phyloP scores from a whole-genome alignment of 2,113 vertebrate genomes.

The Nycticryphes semicollaris region DNA sequence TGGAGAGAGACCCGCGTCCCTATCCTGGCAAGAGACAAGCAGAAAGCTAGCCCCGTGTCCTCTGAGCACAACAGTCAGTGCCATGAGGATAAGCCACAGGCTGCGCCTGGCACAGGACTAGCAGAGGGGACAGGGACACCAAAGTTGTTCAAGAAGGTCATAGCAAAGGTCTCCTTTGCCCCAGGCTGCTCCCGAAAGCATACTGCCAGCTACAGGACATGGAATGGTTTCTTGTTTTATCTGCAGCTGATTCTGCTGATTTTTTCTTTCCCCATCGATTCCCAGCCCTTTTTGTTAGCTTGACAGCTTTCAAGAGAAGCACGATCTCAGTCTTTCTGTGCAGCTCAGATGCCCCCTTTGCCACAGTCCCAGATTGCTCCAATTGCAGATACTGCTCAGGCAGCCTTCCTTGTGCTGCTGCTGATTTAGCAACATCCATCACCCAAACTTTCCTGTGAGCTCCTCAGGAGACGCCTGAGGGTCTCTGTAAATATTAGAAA shows the following conservation, averaged over 20 bases:
- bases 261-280: neutral
- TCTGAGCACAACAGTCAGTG: neutral
- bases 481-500: neutral
- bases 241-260: neutral
- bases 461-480: neutral
- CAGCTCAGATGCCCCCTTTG: neutral
- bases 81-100: neutral
- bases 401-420: neutral
- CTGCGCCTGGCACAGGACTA: neutral
- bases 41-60: neutral
- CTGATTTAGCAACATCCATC: neutral
- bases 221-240: neutral
- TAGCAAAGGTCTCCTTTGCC: neutral
- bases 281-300: neutral
- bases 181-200: neutral
- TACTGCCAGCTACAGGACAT: neutral
- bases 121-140: neutral
- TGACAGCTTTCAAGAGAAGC: neutral
- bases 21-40: neutral
- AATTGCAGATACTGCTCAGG: neutral
- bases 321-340: neutral
- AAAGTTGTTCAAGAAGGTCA: neutral
- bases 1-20: neutral
- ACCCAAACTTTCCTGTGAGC: neutral
- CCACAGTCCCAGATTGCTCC: neutral